Conservation (phyloP, 2,797 vertebrate genomes). For the Artibeus jamaicensis region DNA sequence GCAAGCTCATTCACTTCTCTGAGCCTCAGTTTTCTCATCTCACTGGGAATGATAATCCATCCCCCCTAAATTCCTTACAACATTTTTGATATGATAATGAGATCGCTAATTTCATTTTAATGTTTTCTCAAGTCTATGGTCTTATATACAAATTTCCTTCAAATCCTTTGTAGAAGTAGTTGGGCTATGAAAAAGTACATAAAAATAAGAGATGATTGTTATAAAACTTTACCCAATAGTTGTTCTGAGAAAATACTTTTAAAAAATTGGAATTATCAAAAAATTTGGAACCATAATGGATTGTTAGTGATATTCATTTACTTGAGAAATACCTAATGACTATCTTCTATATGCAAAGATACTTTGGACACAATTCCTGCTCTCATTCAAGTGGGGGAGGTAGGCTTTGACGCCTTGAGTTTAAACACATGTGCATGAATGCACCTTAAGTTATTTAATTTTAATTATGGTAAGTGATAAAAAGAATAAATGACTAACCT, state of each 20-base stretch:
- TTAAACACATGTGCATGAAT: not conserved
- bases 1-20: not conserved
- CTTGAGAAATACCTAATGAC: not conserved
- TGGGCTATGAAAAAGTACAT: not conserved
- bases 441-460: not conserved
- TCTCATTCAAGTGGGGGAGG: not conserved
- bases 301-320: not conserved
- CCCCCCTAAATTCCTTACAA: not conserved
- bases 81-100: not conserved
- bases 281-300: not conserved
- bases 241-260: not conserved
- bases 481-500: not conserved
- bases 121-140: not conserved
- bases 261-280: not conserved
- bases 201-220: not conserved
- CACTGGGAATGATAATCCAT: not conserved
- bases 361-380: not conserved
- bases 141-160: not conserved
- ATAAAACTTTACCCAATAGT: not conserved
- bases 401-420: not conserved
- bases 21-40: not conserved
- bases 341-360: not conserved
- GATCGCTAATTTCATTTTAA: not conserved
- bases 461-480: not conserved
- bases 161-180: conserved; percentile 26